Evolutionary conservation across 2,797 vertebrate genomes (phyloP).

Genomic region (Phalanger gymnotis): DNA sequence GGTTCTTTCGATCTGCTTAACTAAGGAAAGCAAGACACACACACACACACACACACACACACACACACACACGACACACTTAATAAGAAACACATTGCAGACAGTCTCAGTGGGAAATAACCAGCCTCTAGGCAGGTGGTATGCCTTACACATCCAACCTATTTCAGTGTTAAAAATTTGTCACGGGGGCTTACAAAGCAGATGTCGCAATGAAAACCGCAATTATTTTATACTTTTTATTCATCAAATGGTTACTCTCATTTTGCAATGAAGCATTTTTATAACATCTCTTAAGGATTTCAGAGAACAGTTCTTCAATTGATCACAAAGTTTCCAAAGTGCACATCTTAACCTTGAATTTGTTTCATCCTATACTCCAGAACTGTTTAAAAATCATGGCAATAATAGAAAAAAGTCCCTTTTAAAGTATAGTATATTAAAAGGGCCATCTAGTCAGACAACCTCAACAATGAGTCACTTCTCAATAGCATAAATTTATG

Average conservation of each 20-base stretch:
- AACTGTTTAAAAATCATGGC: not conserved
- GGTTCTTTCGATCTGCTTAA: too few species aligned
- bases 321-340: not conserved
- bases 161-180: not conserved
- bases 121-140: not conserved
- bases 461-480: conserved; percentile 30
- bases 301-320: not conserved
- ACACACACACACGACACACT: not conserved
- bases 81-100: not conserved
- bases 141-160: not conserved
- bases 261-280: not conserved
- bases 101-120: not conserved
- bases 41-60: not conserved
- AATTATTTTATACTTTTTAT: not conserved
- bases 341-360: not conserved
- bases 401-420: conserved; percentile 18
- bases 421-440: conserved; percentile 37
- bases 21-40: too few species aligned
- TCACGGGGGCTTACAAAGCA: not conserved
- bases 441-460: conserved; percentile 42
- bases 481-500: not conserved
- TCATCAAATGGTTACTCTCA: not conserved
- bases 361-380: not conserved
- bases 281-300: not conserved
- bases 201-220: not conserved